Percentiles rank a stretch among this genome's conserved stretches.
These are phyloP conservation scores for Andricus curvator DNA, from an alignment of 2,888 invertebrate genomes.

Conservation along the genomic window DNA sequence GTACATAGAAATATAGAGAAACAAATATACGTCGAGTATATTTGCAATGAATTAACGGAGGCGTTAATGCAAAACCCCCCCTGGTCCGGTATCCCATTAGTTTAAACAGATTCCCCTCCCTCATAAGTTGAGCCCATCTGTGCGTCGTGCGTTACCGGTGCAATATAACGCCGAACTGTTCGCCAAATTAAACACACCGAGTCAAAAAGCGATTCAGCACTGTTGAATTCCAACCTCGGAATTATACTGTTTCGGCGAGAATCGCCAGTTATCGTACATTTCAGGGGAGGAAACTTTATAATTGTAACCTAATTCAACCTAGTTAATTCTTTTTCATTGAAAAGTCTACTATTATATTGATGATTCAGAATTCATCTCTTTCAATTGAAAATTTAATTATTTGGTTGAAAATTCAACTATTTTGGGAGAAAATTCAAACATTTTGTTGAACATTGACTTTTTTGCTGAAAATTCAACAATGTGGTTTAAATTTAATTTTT, in stretches of 20 bases:
- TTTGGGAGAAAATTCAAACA: too few species aligned
- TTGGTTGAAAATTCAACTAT: too few species aligned
- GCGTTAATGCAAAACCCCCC: constrained; percentile 69
- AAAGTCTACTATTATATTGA: too few species aligned
- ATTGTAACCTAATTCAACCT: too few species aligned
- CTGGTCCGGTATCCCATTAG: constrained; percentile 63
- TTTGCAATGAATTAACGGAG: constrained; percentile 71
- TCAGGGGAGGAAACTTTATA: background rate
- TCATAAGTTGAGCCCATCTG: constrained; percentile 45
- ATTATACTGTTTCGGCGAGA: background rate
- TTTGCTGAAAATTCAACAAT: too few species aligned
- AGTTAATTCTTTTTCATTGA: too few species aligned
- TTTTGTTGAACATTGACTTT: too few species aligned
- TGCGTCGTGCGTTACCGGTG: constrained; percentile 56
- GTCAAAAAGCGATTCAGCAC: constrained; percentile 59
- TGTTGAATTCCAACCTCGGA: constrained; percentile 48
- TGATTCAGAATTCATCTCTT: too few species aligned
- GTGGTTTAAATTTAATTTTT: too few species aligned
- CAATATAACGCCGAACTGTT: constrained; percentile 41
- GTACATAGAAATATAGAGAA: constrained; percentile 71
- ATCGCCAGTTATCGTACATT: constrained; percentile 25
- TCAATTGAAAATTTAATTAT: too few species aligned
- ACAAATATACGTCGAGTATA: constrained; percentile 70
- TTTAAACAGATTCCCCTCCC: constrained; percentile 67
- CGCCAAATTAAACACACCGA: constrained; percentile 61